Percentiles rank a stretch among this genome's conserved stretches.
These are phyloP conservation scores for Actinia tenebrosa DNA, from an alignment of 64 coral and sea anemone genomes.

Conservation along the genomic window DNA sequence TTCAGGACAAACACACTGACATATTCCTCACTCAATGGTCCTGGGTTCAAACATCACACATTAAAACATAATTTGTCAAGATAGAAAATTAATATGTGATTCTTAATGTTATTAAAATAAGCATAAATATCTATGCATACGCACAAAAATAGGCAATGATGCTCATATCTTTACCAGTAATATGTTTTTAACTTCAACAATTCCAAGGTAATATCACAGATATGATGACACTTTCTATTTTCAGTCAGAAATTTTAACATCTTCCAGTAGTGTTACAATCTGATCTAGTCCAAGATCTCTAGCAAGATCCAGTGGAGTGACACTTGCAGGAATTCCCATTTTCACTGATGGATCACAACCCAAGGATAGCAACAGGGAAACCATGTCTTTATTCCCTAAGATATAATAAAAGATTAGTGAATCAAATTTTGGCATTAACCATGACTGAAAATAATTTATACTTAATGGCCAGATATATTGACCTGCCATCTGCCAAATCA, in stretches of 20 bases:
- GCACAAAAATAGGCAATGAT: too few species aligned
- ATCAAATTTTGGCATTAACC: not conserved
- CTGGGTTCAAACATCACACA: too few species aligned
- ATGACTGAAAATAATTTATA: not conserved
- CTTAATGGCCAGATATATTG: too few species aligned
- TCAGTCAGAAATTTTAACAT: not conserved
- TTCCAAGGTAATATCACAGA: not conserved
- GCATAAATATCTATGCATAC: too few species aligned
- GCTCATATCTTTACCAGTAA: too few species aligned
- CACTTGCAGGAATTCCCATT: conserved; percentile 77
- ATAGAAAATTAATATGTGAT: too few species aligned
- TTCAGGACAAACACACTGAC: too few species aligned
- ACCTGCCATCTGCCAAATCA: too few species aligned
- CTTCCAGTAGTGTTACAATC: conserved; percentile 32
- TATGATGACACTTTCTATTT: not conserved
- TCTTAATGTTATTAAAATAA: too few species aligned
- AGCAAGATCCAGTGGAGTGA: conserved; percentile 65
- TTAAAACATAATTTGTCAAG: too few species aligned
- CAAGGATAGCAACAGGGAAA: conserved; percentile 53
- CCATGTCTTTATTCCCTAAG: conserved; percentile 68
- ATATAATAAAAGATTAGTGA: not conserved
- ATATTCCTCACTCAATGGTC: too few species aligned
- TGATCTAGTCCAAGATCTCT: conserved; percentile 72
- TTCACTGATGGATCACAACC: conserved; percentile 55
- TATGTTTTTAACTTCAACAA: too few species aligned